Base-by-base conservation (phyloP, 2,888 invertebrate species). In the Acronicta psi region DNA sequence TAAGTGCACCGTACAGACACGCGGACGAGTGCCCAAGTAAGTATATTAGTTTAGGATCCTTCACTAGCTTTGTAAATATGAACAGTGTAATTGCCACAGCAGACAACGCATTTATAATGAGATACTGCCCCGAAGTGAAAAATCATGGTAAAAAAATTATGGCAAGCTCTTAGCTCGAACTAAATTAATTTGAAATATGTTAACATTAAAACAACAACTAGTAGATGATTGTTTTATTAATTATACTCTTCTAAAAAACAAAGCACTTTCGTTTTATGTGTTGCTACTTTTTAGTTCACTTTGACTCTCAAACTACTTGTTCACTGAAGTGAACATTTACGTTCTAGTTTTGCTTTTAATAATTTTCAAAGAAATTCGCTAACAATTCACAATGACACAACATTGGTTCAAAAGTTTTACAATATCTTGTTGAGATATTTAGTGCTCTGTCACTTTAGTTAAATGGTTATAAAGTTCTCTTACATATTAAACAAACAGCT, bases 41-140 rank as follows among this genome's bases (percentile, higher is more conserved):
- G 53, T 53, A 50, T 77, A 60, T 79, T 79, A 69, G 75, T 59
- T 73, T 72, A 75, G 70, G 73, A 69, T 52, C 50, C 52, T 38
- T 59, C 55, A 72, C 23, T 52, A 54, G 49, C 65, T 59, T n/a
- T 55, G 71, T 69, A 69, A 71, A 72, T 72, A 73, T 77, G 69
- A 59, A 69, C 76, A 65, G 66, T 51, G 37, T 75, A 65, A 73
- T 78, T 71, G 69, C 59, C 51, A 63, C 36, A 44, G 38, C 50
- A 57, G 47, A 59, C 56, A 50, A 59, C 59, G 50, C 55, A 64
- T 61, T 59, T 43, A 57, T 69, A 68, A 75, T 63, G 62, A 74
- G 62, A 36, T 49, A 52, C 18, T 43, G 41, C 16, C 37, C 4
- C n/a, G 23, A 37, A 37, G 18, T 17, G 9, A 9, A 29, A 25